These are phyloP conservation scores for Nothura maculosa DNA, from an alignment of 2,797 vertebrate genomes.

Conservation along the genomic window DNA sequence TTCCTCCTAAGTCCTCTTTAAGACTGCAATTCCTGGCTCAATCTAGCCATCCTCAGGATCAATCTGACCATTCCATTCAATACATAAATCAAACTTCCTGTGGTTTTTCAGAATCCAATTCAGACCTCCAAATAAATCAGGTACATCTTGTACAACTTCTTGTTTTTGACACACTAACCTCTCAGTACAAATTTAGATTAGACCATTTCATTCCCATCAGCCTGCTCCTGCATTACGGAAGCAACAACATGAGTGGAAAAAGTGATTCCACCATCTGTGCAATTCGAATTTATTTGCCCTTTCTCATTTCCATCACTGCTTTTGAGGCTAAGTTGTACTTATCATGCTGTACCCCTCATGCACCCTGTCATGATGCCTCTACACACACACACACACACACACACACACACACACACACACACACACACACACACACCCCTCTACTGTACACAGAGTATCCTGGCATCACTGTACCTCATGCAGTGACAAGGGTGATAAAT, in stretches of 20 bases:
- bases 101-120: not conserved
- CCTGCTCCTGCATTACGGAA: not conserved
- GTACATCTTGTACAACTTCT: not conserved
- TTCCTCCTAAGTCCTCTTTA: not conserved
- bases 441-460: not conserved
- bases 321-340: slow-evolving; percentile 43
- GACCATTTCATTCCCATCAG: not conserved
- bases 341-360: no score
- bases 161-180: not conserved
- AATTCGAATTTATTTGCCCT: slow-evolving; percentile 61
- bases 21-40: slow-evolving; percentile 8
- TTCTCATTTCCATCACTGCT: slow-evolving; percentile 64
- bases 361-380: not conserved
- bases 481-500: not conserved
- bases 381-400: not conserved
- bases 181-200: not conserved
- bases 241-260: not conserved
- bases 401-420: no score
- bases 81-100: not conserved
- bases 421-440: not conserved
- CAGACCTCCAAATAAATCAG: not conserved
- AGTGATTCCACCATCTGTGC: not conserved
- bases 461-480: not conserved
- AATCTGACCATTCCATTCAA: not conserved
- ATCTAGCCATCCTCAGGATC: not conserved